Percentiles rank a stretch among this genome's conserved stretches.
phyloP scores from a whole-genome alignment of 1,140 invertebrate species.

The Panagrolaimus sp. region DNA sequence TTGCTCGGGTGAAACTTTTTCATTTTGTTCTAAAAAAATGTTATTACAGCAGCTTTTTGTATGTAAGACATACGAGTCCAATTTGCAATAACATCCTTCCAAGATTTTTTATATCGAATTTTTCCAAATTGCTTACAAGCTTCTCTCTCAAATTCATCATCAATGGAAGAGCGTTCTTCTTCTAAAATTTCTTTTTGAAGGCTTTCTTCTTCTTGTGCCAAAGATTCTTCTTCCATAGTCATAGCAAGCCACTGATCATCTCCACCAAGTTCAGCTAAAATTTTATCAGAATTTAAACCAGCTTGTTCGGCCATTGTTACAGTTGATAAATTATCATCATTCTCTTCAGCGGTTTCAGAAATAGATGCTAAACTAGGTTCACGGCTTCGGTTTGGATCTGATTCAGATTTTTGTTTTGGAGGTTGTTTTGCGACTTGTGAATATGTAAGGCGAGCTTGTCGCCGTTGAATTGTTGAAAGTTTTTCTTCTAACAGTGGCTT shows the following conservation, averaged over 20 bases:
- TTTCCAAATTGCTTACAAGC: constrained; percentile 18
- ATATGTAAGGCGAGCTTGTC: constrained; percentile 2
- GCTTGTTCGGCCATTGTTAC: constrained; percentile 20
- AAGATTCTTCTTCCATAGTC: constrained; percentile 47
- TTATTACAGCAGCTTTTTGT: constrained; percentile 17
- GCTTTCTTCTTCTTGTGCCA: constrained; percentile 48
- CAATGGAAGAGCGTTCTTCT: constrained; percentile 30
- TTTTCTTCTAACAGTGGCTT: constrained; percentile 42
- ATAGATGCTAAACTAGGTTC: constrained; percentile 10
- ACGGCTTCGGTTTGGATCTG: not conserved
- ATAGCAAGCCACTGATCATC: constrained; percentile 46
- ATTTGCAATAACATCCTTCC: constrained; percentile 14
- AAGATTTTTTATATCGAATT: constrained; percentile 20
- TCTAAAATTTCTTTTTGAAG: constrained; percentile 49
- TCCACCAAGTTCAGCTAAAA: constrained; percentile 26
- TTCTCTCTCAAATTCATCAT: constrained; percentile 35
- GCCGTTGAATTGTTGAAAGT: constrained; percentile 26
- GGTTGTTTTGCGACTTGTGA: constrained; percentile 9
- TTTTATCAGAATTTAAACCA: not conserved
- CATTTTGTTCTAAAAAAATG: not conserved
- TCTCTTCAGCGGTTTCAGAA: constrained; percentile 20
- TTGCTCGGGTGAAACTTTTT: not conserved
- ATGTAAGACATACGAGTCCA: constrained; percentile 17
- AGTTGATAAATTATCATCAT: constrained; percentile 14
- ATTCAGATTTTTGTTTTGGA: constrained; percentile 14